Conservation (phyloP, 1,140 invertebrate genomes). For the Tetranychus urticae region DNA sequence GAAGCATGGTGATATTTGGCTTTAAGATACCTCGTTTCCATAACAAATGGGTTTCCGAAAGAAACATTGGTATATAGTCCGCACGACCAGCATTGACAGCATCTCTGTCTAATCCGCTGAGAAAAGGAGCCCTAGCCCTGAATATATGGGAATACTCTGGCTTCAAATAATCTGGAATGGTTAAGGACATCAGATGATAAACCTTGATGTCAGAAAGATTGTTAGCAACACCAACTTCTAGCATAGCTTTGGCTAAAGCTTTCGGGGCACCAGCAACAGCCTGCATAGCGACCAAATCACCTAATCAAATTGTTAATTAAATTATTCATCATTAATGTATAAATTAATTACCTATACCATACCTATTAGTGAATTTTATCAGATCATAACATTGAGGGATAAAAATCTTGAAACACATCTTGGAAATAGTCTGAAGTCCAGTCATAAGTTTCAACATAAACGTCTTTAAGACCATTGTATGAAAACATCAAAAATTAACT, state of each 20-base stretch:
- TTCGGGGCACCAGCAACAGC: constrained; percentile 77
- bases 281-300: constrained; percentile 55
- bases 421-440: too few relatives aligned
- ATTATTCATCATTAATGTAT: background rate
- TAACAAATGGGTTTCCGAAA: constrained; percentile 67
- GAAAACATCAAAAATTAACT: too few relatives aligned
- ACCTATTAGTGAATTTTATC: background rate
- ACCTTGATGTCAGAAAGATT: constrained; percentile 47
- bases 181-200: constrained; percentile 49
- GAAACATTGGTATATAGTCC: constrained; percentile 69
- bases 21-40: constrained; percentile 57
- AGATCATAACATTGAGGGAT: background rate
- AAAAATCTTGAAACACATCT: background rate
- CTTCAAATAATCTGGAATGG: background rate
- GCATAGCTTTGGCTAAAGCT: constrained; percentile 50
- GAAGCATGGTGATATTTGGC: constrained; percentile 62
- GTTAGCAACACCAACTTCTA: constrained; percentile 41
- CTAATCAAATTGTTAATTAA: constrained; percentile 22
- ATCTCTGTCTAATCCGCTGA: constrained; percentile 63
- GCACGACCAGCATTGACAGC: constrained; percentile 62
- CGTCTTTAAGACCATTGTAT: too few relatives aligned
- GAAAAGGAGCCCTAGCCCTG: constrained; percentile 65
- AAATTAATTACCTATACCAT: background rate
- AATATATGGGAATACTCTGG: constrained; percentile 44
- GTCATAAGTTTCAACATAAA: too few relatives aligned